phyloP scores from a whole-genome alignment of 2,797 vertebrate species.

The Erpetoichthys calabaricus region DNA sequence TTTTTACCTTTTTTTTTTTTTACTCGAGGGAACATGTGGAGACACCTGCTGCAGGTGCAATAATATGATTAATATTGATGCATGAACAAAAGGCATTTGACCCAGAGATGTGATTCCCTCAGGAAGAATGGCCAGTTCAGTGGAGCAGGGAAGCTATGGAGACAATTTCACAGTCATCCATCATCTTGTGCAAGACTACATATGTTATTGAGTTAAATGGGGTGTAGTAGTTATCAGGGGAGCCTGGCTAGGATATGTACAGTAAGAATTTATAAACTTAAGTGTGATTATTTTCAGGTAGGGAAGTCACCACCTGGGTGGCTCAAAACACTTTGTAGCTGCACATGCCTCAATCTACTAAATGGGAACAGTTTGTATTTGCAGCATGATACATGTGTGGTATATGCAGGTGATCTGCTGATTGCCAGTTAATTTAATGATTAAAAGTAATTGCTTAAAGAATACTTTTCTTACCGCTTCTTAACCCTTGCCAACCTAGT shows the following conservation, averaged over 20 bases:
- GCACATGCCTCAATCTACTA: no score
- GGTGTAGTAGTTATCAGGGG: constrained; percentile 29
- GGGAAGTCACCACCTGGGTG: constrained; percentile 42
- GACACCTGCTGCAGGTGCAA: constrained; percentile 16
- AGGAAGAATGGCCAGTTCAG: constrained; percentile 22
- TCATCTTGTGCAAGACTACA: constrained; percentile 21
- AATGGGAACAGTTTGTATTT: no score
- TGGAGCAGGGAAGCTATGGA: constrained; percentile 21
- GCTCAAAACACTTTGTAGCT: constrained; percentile 15
- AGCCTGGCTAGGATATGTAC: constrained; percentile 35
- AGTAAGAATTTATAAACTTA: constrained; percentile 45
- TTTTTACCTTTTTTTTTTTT: constrained; percentile 9
- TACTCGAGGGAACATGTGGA: constrained; percentile 15
- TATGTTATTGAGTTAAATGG: constrained; percentile 25
- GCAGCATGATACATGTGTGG: no score
- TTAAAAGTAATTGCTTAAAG: no score
- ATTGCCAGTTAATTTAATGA: no score
- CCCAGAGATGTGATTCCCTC: constrained; percentile 23
- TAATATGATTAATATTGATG: constrained; percentile 24
- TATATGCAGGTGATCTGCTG: no score
- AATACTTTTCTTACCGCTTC: no score
- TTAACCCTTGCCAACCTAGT: no score
- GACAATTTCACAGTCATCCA: constrained; percentile 18
- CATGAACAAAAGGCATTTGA: constrained; percentile 22
- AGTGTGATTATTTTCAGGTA: constrained; percentile 47